Base-by-base conservation (phyloP, 1,140 invertebrate genomes). In the Pentalonia nigronervosa region DNA sequence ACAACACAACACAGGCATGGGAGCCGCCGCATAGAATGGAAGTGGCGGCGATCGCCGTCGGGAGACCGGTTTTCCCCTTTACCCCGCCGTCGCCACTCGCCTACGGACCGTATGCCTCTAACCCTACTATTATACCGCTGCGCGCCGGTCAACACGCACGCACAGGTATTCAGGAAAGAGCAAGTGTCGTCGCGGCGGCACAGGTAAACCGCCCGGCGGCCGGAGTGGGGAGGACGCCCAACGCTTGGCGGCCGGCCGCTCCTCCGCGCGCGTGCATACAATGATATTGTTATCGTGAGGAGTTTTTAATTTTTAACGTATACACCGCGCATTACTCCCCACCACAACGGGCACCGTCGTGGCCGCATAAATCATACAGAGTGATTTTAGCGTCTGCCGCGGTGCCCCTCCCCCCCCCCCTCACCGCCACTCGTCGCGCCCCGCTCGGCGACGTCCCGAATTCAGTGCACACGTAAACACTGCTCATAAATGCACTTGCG, bases 91-190 rank as follows among this genome's bases (percentile, higher is more conserved):
- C 60, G n/a, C 1, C 6, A 14, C 60, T 67, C 30, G n/a, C 60
- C 60, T 56, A 23, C 60, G 30, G 60, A 4, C 9, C 4, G 11
- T 67, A 67, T 25, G n/a, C 56, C 23, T 25, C 30, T 76, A 76
- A 76, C 60, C 60, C 60, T 76, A 76, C 14, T 30, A 30, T 76
- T 20, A 76, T 76, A 25, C 56, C 56, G 56, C 56, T 25, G 56
- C 56, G 56, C 48, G 53, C 90, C 41, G 90, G 67, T 83, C 90
- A 91, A 50, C 90, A 76, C 90, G 20, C 90, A 83, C 67, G 90
- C 67, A n/a, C 90, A 91, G 90, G 90, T 91, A 83, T 91, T 91
- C 60, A 9, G n/a, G n/a, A 91, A 91, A 91, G 90, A 91, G 90
- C 90, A 91, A 91, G 90, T 91, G 90, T 91, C 45, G 89, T 91